These are phyloP conservation scores for Hipparchia semele DNA, from an alignment of 2,888 invertebrate species.

Conservation along the genomic window DNA sequence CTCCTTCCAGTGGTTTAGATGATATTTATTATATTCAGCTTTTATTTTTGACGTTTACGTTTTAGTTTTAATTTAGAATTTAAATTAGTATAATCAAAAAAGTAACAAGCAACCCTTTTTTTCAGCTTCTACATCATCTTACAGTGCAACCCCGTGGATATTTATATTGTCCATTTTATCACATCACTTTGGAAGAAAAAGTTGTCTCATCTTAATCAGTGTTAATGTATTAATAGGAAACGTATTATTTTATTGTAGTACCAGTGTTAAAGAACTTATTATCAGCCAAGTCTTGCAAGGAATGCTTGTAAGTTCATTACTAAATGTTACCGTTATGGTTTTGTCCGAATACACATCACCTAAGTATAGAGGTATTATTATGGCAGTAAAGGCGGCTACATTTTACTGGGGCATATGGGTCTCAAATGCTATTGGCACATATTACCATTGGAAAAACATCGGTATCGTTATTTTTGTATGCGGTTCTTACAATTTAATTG, in stretches of 20 bases:
- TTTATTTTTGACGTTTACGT: too few relatives aligned
- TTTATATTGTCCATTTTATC: slow-evolving; percentile 14
- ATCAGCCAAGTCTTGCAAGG: slow-evolving; percentile 28
- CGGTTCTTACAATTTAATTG: slow-evolving; percentile 33
- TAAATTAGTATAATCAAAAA: too few relatives aligned
- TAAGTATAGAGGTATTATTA: slow-evolving; percentile 38
- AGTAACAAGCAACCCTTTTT: slow-evolving; percentile 4
- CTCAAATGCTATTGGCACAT: slow-evolving; percentile 43
- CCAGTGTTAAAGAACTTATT: slow-evolving; percentile 9
- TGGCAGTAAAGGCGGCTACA: slow-evolving; percentile 36
- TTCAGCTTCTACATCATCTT: slow-evolving; percentile 12
- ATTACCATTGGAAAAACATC: slow-evolving; percentile 40
- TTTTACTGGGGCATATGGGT: slow-evolving; percentile 41
- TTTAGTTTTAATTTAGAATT: too few relatives aligned
- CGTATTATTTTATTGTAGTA: slow-evolving; percentile 22
- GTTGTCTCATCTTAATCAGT: not conserved
- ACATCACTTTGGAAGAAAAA: slow-evolving; percentile 16
- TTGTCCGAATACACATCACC: slow-evolving; percentile 39
- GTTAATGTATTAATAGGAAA: slow-evolving; percentile 17
- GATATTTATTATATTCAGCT: too few relatives aligned
- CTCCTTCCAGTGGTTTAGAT: too few relatives aligned
- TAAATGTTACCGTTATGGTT: slow-evolving; percentile 29
- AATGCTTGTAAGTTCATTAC: slow-evolving; percentile 18
- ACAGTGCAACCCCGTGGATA: slow-evolving; percentile 14
- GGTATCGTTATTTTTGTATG: slow-evolving; percentile 31